Conservation (phyloP, 1,140 invertebrate species). For the Cyphomyrmex costatus region DNA sequence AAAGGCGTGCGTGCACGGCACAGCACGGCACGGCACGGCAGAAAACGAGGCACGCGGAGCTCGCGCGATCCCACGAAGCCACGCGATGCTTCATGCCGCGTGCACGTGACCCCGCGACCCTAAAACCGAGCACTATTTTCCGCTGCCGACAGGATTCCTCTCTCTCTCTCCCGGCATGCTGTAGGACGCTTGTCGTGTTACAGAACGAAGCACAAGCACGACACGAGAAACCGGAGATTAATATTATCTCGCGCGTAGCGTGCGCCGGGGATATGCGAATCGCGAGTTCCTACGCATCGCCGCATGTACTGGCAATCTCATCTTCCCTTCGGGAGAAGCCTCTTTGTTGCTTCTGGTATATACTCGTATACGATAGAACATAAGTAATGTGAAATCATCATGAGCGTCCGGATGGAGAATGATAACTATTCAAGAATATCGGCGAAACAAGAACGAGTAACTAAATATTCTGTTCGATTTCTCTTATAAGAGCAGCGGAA, state of each 20-base stretch:
- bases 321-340: constrained; percentile 34
- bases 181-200: constrained; percentile 58
- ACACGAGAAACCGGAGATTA: constrained; percentile 76
- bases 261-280: constrained; percentile 37
- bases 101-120: constrained; percentile 82
- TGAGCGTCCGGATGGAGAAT: constrained; percentile 21
- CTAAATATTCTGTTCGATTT: constrained; percentile 34
- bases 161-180: constrained; percentile 27
- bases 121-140: constrained; percentile 82
- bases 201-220: constrained; percentile 74
- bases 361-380: constrained; percentile 2
- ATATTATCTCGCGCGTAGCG: constrained; percentile 68
- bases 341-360: constrained; percentile 61
- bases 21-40: neutral
- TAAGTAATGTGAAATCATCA: constrained; percentile 56
- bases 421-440: neutral
- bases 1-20: constrained; percentile 71
- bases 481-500: neutral
- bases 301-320: constrained; percentile 45
- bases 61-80: constrained; percentile 82
- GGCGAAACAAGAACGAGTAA: constrained; percentile 30
- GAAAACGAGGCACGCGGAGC: constrained; percentile 59
- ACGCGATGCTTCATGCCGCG: constrained; percentile 81
- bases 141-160: constrained; percentile 73
- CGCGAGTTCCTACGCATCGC: constrained; percentile 21